These are phyloP conservation scores for Yponomeuta malinellus DNA, from an alignment of 2,888 invertebrate genomes.

Conservation along the genomic window DNA sequence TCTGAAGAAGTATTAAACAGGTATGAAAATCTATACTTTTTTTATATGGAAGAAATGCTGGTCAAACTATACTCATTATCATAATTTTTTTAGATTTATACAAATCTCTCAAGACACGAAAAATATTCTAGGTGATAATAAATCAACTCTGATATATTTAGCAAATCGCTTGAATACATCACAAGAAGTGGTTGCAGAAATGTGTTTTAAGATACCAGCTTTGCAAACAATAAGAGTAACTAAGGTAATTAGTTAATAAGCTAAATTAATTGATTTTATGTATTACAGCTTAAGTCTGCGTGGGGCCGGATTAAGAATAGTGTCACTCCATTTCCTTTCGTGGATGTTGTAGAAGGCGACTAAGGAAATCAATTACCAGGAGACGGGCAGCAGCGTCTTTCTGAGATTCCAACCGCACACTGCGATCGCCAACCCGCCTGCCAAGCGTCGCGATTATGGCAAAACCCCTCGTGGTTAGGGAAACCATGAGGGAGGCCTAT, in stretches of 20 bases:
- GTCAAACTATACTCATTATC: neutral
- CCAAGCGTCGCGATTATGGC: too few species aligned
- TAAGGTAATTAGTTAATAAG: slow-evolving; percentile 51
- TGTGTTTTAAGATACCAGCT: slow-evolving; percentile 69
- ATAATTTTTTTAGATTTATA: slow-evolving; percentile 39
- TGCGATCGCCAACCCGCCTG: too few species aligned
- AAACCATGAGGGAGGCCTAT: too few species aligned
- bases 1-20: slow-evolving; percentile 72
- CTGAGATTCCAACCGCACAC: too few species aligned
- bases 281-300: slow-evolving; percentile 11
- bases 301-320: too few species aligned
- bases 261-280: neutral
- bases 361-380: too few species aligned
- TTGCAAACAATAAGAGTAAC: slow-evolving; percentile 70
- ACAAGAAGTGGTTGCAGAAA: slow-evolving; percentile 56
- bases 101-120: slow-evolving; percentile 54
- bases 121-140: slow-evolving; percentile 66
- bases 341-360: too few species aligned
- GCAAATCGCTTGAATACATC: slow-evolving; percentile 69
- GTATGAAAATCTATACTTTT: slow-evolving; percentile 38
- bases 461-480: too few species aligned
- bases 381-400: too few species aligned
- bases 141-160: slow-evolving; percentile 69
- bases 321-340: too few species aligned
- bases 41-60: neutral